A percentile compares a stretch with the other conserved stretches of the same genome.
These are phyloP conservation scores for Poecilia gillii DNA, from an alignment of 2,797 vertebrate species.

Conservation along the genomic window DNA sequence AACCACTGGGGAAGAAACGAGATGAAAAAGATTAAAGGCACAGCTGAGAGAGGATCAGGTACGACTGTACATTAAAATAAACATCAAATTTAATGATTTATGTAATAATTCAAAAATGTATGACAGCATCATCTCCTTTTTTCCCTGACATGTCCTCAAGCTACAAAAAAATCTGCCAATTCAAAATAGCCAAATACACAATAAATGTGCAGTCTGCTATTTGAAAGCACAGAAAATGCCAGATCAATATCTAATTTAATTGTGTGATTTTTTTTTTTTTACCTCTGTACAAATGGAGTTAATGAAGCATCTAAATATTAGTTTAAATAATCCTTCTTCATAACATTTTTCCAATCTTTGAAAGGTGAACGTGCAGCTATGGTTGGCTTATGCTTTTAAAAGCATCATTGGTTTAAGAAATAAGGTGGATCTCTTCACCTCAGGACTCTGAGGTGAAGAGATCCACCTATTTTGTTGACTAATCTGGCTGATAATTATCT, in stretches of 20 bases:
- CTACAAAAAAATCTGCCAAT: background rate
- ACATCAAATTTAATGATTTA: background rate
- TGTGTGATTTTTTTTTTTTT: background rate
- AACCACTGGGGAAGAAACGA: background rate
- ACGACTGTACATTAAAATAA: background rate
- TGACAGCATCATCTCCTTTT: background rate
- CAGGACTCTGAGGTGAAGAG: background rate
- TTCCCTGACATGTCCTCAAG: background rate
- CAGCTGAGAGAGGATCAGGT: background rate
- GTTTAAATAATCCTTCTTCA: background rate
- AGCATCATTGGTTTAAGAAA: background rate
- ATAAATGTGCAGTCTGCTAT: background rate
- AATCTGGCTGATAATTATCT: background rate
- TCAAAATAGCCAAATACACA: background rate
- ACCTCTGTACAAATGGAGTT: background rate
- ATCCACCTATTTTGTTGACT: background rate
- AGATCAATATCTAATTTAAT: background rate
- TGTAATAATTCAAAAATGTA: background rate
- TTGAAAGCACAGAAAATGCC: background rate
- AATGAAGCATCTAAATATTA: background rate
- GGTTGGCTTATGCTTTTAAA: background rate
- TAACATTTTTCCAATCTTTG: background rate
- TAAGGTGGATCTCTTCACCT: background rate
- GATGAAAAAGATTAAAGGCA: background rate
- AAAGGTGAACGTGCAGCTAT: background rate